Conservation (phyloP, 2,888 invertebrate genomes). For the Harmothoe impar region DNA sequence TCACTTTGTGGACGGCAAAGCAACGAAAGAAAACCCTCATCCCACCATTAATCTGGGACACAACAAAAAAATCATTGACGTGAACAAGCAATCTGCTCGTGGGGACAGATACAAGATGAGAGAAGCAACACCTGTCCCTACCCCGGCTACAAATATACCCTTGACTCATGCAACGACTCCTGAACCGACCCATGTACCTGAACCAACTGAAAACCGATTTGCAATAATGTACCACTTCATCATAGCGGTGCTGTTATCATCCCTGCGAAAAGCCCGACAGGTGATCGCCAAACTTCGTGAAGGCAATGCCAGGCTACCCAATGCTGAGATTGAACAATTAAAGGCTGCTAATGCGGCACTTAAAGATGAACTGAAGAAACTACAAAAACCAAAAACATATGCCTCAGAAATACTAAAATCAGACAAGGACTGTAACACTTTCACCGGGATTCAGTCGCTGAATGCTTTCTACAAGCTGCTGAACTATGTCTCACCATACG, state of each 20-base stretch:
- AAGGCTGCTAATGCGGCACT: too few relatives aligned
- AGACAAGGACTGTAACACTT: neutral
- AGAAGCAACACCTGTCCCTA: neutral
- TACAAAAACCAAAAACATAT: neutral
- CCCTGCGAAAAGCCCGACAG: neutral
- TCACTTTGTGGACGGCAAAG: constrained; percentile 68
- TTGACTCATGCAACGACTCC: neutral
- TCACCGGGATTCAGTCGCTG: neutral
- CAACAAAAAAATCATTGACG: neutral
- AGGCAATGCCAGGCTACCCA: neutral
- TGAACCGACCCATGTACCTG: neutral
- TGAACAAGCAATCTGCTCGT: neutral
- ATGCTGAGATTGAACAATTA: neutral
- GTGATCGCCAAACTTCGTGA: neutral
- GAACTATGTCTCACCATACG: neutral
- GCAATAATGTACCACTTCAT: neutral
- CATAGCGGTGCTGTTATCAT: neutral
- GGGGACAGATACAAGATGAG: neutral
- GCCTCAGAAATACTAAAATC: neutral
- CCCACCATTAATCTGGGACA: constrained; percentile 58
- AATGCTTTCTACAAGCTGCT: neutral
- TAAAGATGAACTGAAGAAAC: too few relatives aligned
- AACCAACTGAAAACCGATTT: neutral
- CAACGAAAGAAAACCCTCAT: constrained; percentile 66
- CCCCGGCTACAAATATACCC: neutral